Conservation (phyloP, 2,113 vertebrate genomes). For the Sturnira hondurensis region DNA sequence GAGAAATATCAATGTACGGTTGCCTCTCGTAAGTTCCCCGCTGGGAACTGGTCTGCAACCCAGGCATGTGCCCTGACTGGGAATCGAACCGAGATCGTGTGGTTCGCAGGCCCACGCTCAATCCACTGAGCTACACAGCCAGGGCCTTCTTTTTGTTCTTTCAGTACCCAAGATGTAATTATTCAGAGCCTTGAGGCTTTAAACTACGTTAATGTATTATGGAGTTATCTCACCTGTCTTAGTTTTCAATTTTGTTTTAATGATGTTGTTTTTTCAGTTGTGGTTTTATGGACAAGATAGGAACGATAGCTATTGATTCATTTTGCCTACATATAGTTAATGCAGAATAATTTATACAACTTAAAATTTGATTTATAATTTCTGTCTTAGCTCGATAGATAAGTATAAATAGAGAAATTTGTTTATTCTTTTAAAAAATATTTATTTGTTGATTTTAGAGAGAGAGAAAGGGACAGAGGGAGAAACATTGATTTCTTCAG, state of each 20-base stretch:
- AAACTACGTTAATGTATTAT: neutral
- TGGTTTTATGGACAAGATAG: neutral
- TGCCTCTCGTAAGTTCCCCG: no score
- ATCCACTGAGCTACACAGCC: no score
- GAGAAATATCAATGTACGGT: no score
- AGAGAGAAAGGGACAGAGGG: no score
- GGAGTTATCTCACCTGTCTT: neutral
- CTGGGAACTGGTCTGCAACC: no score
- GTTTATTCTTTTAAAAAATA: neutral
- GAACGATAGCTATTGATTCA: neutral
- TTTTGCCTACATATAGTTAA: constrained; percentile 1
- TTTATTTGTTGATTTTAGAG: no score
- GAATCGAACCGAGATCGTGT: no score
- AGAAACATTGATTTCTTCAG: no score
- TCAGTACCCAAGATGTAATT: neutral
- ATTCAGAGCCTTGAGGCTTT: neutral
- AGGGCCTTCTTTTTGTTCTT: constrained; percentile 1
- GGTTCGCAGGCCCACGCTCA: no score
- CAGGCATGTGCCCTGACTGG: no score
- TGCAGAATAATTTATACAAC: neutral
- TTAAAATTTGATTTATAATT: neutral
- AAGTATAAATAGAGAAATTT: neutral
- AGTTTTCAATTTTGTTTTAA: constrained; percentile 47
- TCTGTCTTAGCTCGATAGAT: neutral
- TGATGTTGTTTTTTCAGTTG: constrained; percentile 18